Percentiles rank a stretch among this genome's conserved stretches.
Conservation (phyloP, 2,888 invertebrate genomes). For the Belgica antarctica region DNA sequence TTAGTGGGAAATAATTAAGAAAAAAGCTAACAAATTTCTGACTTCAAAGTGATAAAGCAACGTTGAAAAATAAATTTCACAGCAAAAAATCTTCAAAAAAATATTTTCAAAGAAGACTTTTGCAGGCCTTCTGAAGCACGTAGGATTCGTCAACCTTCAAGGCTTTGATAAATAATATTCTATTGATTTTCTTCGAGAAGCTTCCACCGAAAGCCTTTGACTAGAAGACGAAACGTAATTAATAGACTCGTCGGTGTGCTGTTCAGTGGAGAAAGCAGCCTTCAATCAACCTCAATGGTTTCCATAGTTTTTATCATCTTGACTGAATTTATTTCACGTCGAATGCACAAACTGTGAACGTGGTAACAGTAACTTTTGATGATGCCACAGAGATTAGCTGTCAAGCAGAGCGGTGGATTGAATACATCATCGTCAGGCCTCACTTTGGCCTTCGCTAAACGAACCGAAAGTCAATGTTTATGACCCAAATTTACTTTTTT, state of each 20-base stretch:
- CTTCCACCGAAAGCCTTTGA: neutral
- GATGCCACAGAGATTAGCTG: neutral
- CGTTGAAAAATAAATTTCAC: too few species aligned
- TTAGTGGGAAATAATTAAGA: too few species aligned
- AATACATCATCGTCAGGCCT: constrained; percentile 3
- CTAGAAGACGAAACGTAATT: neutral
- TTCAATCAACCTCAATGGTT: neutral
- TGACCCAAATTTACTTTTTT: neutral
- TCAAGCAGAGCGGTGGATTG: neutral
- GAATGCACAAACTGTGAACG: constrained; percentile 13
- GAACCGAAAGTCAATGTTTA: neutral
- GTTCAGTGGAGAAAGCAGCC: neutral
- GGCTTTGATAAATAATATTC: neutral
- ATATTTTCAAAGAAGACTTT: too few species aligned
- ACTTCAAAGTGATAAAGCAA: too few species aligned
- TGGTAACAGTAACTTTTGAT: neutral
- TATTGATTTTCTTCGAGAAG: neutral
- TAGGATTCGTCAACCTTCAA: too few species aligned
- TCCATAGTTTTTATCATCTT: neutral
- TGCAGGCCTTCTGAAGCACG: too few species aligned
- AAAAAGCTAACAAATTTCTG: too few species aligned
- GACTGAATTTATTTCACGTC: constrained; percentile 4
- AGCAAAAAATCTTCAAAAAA: too few species aligned
- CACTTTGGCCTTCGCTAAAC: neutral
- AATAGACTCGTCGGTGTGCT: neutral